Evolutionary conservation across 2,888 invertebrate species (phyloP), one percentile per base, ranked within the genome.

Genomic region (Chirona hameri): DNA sequence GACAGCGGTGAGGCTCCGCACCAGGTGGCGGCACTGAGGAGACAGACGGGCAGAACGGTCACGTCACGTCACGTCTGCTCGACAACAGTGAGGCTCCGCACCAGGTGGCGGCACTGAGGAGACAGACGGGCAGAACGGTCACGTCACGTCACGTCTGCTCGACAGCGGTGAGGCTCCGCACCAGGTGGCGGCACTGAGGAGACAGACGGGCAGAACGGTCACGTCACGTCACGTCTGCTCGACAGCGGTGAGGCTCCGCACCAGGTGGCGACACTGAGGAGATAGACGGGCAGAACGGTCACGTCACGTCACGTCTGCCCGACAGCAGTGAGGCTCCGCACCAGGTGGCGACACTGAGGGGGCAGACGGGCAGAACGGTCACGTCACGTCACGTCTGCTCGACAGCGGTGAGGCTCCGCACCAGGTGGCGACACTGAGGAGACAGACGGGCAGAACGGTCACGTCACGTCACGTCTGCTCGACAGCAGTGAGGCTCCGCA

Each of bases 1-100:
- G 87, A 91, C 88, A 86, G 91, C 89, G 79, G 90, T 89, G 83
- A 92, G 89, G 80, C 91, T 89, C 82, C 90, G 89, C 84, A 91
- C 89, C 83, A 92, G 87, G 87, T 89, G 88, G 21, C 24, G 60
- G 24, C 60, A 60, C 21, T 21, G 24, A 60, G 60, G 60, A 18
- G 60, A 39, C 39, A 39, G 39, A 2, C 2, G 24, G 52, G 52
- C 12, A 18, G 12, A 1, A 52, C 52, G 52, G 52, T 39, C 39
- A 39, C 39, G 39, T 7, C 39, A 39, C 39, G 39, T 2, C 39
- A 39, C 39, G 39, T 90, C 24, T 89, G 88, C 84, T 91, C 89
- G 87, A 91, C 88, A 86, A 91, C 89, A 76, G 90, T 89, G 83
- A 92, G 89, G 80, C 91, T 89, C 82, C 90, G 89, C 84, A 91